Evolutionary conservation across 2,113 vertebrate species (phyloP).

Genomic region (Ochotona princeps): DNA sequence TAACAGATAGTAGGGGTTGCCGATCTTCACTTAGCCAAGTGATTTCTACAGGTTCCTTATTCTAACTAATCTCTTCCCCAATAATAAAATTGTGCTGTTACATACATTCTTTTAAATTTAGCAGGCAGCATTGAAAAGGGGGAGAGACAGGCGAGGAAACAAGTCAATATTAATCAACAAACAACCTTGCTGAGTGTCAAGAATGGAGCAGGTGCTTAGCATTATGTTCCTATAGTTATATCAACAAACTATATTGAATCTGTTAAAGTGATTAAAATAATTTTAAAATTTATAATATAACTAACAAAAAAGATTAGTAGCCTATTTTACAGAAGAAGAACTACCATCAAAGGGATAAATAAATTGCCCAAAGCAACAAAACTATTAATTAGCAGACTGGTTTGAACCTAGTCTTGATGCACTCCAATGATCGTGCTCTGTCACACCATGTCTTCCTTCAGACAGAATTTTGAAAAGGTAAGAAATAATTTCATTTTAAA

Average conservation of each 20-base stretch:
- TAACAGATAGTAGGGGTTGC: not conserved
- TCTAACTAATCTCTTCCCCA: not conserved
- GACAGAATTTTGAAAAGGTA: not conserved
- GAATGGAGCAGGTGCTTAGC: not conserved
- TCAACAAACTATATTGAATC: too few relatives aligned
- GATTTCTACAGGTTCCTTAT: not conserved
- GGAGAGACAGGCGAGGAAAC: slow-evolving; percentile 23
- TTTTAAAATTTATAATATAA: too few relatives aligned
- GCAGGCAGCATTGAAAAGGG: too few relatives aligned
- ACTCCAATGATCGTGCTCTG: not conserved
- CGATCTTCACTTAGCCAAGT: not conserved
- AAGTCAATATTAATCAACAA: slow-evolving; percentile 29
- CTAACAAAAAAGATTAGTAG: not conserved
- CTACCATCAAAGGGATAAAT: not conserved
- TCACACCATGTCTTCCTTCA: not conserved
- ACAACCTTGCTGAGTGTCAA: not conserved
- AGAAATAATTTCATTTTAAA: not conserved
- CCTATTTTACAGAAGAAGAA: not conserved
- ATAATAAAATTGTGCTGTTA: not conserved
- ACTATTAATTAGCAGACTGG: not conserved
- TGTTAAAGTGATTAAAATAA: too few relatives aligned
- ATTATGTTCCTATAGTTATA: not conserved
- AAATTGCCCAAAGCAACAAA: not conserved
- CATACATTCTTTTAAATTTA: not conserved
- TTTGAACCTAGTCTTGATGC: not conserved